These are phyloP conservation scores for Bombus pyrosoma DNA, from an alignment of 1,140 invertebrate genomes.

Conservation along the genomic window DNA sequence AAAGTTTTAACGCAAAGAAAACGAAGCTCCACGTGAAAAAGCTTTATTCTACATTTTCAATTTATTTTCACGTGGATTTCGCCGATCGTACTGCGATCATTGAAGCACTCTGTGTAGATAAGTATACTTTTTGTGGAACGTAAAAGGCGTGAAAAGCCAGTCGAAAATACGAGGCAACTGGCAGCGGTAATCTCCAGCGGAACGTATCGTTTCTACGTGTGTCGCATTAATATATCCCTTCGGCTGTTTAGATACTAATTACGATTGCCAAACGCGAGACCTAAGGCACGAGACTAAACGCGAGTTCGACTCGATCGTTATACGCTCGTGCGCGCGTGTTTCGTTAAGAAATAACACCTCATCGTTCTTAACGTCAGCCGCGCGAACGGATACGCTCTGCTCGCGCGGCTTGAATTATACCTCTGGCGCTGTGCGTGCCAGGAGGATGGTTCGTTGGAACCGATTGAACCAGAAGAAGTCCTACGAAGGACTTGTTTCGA, in stretches of 20 bases:
- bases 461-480: not conserved
- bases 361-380: conserved; percentile 33
- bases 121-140: not conserved
- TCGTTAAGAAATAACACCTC: conserved; percentile 50
- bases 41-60: too few species aligned
- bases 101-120: not conserved
- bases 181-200: not conserved
- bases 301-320: not conserved
- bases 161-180: conserved; percentile 23
- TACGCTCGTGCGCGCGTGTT: conserved; percentile 10
- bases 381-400: not conserved
- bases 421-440: not conserved
- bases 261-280: conserved; percentile 38
- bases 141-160: conserved; percentile 20
- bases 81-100: not conserved
- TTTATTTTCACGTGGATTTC: not conserved
- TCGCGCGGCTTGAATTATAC: conserved; percentile 38
- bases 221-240: conserved; percentile 11
- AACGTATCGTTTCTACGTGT: conserved; percentile 12
- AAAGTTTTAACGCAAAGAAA: not conserved
- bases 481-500: not conserved
- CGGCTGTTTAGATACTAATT: conserved; percentile 35
- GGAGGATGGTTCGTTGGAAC: not conserved
- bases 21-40: too few species aligned
- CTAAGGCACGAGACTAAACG: not conserved